Conservation (phyloP, 2,113 vertebrate genomes). For the Acrocephalus kingi region DNA sequence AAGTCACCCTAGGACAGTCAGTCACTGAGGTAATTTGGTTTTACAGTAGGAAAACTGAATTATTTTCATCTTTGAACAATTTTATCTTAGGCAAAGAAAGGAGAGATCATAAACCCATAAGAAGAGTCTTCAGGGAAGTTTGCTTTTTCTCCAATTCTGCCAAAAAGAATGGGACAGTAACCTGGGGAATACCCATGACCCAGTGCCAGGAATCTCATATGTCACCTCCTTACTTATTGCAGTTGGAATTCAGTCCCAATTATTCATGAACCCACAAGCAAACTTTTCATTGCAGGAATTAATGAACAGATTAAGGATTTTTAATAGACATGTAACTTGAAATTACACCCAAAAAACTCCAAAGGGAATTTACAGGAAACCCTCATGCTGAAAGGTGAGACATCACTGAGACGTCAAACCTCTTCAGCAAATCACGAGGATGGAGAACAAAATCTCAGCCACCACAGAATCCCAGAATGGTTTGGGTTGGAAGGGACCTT, state of each 20-base stretch:
- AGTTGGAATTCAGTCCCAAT: not conserved
- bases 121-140: not conserved
- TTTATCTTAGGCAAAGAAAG: not conserved
- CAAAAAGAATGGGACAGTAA: not conserved
- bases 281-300: not conserved
- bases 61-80: not conserved
- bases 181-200: not conserved
- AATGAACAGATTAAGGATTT: not conserved
- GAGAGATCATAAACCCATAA: not conserved
- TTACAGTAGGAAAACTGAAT: not conserved
- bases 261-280: not conserved
- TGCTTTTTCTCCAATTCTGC: not conserved
- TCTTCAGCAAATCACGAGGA: not conserved
- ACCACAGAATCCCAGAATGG: not conserved
- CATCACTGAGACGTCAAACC: not conserved
- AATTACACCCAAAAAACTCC: not conserved
- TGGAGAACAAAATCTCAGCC: not conserved
- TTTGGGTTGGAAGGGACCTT: not conserved
- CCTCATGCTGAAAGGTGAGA: not conserved
- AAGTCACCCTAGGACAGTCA: not conserved
- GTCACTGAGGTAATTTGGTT: not conserved
- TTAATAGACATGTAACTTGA: fast-evolving
- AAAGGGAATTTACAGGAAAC: not conserved
- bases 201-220: not conserved
- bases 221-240: not conserved